These are phyloP conservation scores for Microplitis demolitor DNA, from an alignment of 1,140 invertebrate genomes.

Conservation along the genomic window DNA sequence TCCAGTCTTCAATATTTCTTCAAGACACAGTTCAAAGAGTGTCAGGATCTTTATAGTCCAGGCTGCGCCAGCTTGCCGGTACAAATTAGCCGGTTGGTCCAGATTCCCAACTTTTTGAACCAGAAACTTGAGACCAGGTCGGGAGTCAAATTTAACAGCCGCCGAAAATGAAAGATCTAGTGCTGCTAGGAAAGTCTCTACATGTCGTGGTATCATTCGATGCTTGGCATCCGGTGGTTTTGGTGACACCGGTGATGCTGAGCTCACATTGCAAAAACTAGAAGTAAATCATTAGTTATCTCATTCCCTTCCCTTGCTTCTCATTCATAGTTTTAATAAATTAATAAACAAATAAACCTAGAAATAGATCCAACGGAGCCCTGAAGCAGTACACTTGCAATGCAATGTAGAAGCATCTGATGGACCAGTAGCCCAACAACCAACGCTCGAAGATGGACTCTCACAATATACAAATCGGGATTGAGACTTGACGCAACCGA, in stretches of 20 bases:
- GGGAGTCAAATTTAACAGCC: slow-evolving; percentile 83
- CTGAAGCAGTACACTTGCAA: slow-evolving; percentile 82
- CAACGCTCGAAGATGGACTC: slow-evolving; percentile 84
- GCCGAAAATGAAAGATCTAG: slow-evolving; percentile 80
- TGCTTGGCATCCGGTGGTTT: slow-evolving; percentile 35
- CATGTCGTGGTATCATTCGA: slow-evolving; percentile 37
- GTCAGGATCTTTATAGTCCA: slow-evolving; percentile 90
- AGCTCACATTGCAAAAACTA: slow-evolving; percentile 55
- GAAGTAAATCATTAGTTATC: slow-evolving; percentile 36
- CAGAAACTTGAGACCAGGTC: slow-evolving; percentile 90
- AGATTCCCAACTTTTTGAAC: slow-evolving; percentile 90
- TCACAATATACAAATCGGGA: slow-evolving; percentile 78
- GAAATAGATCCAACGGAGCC: slow-evolving; percentile 63
- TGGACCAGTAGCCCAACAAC: slow-evolving; percentile 88
- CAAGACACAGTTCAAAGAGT: slow-evolving; percentile 72
- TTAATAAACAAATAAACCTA: slow-evolving; percentile 49
- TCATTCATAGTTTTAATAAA: no score
- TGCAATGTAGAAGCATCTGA: slow-evolving; percentile 88
- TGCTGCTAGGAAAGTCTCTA: slow-evolving; percentile 70
- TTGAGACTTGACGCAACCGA: slow-evolving; percentile 73
- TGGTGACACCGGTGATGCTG: slow-evolving; percentile 65
- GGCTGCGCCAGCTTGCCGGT: slow-evolving; percentile 88
- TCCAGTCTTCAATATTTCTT: slow-evolving; percentile 59
- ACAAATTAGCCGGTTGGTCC: slow-evolving; percentile 87
- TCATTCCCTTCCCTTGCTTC: neutral